Evolutionary conservation across 2,113 vertebrate species (phyloP), one percentile per base, ranked within the genome.

Genomic region (Datnioides undecimradiatus): DNA sequence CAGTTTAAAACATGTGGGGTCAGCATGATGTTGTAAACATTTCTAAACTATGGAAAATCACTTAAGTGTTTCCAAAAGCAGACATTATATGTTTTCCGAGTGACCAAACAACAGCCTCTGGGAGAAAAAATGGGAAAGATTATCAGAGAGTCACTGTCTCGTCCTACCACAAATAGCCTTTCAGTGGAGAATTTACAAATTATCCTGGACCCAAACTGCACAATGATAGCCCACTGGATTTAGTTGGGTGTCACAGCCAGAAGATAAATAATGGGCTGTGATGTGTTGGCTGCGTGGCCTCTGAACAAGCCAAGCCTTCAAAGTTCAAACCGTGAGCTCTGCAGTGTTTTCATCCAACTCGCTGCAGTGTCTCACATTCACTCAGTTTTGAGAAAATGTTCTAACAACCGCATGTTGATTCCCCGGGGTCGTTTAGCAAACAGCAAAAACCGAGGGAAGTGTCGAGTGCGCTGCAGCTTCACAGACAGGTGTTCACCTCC

Each of bases 301-400:
- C 69, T 17, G 49, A 63, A 43, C 65, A 75, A 76, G 71, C 73
- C 65, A 52, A 58, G 29, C 36, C 64, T 81, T 86, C 74, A 85
- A 74, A 76, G 84, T 84, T 73, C 75, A 87, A 80, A 69, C 68
- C 23, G 34, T 79, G 51, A 67, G 31, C 83, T 68, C 57, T 62
- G 36, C 62, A 9, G 72, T 54, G 66, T 80, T 59, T 85, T 77
- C 41, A 80, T 67, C 70, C 31, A 58, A 36, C 57, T 82, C 8
- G 19, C 69, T 82, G 46, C 69, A 31, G n/a, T 25, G 52, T 79
- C 78, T 87, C 80, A 79, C 49, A 75, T 82, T 85, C 64, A 55
- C 73, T 74, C 58, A 38, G 73, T 72, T 88, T 79, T 41, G 71
- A 80, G 75, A 86, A 87, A 79, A 81, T 79, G 66, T 80, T 84